These are phyloP conservation scores for Solenopsis invicta DNA, from an alignment of 1,140 invertebrate species.

Conservation along the genomic window DNA sequence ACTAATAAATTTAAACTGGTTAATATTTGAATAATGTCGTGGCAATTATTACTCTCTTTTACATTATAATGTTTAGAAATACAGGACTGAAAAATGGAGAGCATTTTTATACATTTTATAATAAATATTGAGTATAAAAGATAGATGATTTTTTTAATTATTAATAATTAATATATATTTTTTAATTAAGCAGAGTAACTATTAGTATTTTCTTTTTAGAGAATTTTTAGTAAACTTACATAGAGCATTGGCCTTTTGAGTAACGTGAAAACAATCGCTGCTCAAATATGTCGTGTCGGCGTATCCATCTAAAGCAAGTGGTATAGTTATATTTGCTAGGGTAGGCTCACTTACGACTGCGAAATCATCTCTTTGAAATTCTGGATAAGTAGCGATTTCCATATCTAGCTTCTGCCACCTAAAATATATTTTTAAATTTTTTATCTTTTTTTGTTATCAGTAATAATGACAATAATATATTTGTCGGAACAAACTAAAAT, in stretches of 20 bases:
- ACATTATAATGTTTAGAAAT: background rate
- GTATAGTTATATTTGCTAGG: slow-evolving; percentile 82
- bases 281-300: no score
- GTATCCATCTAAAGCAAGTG: slow-evolving; percentile 81
- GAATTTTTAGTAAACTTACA: slow-evolving; percentile 80
- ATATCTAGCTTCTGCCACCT: no score
- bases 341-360: slow-evolving; percentile 89
- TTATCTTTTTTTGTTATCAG: background rate
- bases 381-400: no score
- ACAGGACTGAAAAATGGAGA: background rate
- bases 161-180: no score
- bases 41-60: background rate
- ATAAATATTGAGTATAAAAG: background rate
- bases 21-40: background rate
- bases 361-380: slow-evolving; percentile 89
- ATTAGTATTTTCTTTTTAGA: background rate
- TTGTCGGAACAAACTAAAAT: background rate
- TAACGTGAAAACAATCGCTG: slow-evolving; percentile 92
- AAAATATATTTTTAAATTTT: slow-evolving; percentile 21
- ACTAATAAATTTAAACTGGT: no score
- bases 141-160: background rate
- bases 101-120: background rate
- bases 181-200: background rate
- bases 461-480: background rate
- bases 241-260: slow-evolving; percentile 89